Conservation (phyloP, 1,140 invertebrate genomes). For the Dendroctonus valens region DNA sequence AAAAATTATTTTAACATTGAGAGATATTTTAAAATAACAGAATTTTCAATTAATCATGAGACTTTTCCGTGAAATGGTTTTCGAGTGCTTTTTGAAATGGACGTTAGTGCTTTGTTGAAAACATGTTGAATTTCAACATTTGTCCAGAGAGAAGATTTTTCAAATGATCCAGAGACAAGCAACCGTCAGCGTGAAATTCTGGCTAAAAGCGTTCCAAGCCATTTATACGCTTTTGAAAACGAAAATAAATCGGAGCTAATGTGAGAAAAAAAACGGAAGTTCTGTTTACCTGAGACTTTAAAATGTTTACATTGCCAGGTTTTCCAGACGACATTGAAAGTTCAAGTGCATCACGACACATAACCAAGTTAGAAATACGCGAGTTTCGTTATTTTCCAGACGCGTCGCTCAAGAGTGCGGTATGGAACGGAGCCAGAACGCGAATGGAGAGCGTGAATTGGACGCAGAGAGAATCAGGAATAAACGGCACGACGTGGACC, state of each 20-base stretch:
- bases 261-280: background rate
- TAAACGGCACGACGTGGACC: conserved; percentile 13
- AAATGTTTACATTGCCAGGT: conserved; percentile 24
- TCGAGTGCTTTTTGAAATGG: too few species aligned
- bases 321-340: conserved; percentile 16
- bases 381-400: conserved; percentile 22
- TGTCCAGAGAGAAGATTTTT: too few species aligned
- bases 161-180: too few species aligned
- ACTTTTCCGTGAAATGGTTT: too few species aligned
- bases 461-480: conserved; percentile 6
- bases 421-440: conserved; percentile 22
- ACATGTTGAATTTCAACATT: too few species aligned
- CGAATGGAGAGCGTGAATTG: conserved; percentile 26
- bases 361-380: conserved; percentile 30
- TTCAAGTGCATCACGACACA: conserved; percentile 30
- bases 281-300: conserved; percentile 26
- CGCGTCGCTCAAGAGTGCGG: conserved; percentile 9
- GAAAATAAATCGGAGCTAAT: background rate
- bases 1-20: too few species aligned
- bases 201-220: conserved; percentile 4
- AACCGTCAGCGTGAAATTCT: too few species aligned
- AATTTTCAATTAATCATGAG: too few species aligned
- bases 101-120: too few species aligned
- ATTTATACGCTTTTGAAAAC: conserved; percentile 11
- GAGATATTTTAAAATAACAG: too few species aligned